Base-by-base conservation (phyloP, 2,113 vertebrate species). In the Microcebus murinus region DNA sequence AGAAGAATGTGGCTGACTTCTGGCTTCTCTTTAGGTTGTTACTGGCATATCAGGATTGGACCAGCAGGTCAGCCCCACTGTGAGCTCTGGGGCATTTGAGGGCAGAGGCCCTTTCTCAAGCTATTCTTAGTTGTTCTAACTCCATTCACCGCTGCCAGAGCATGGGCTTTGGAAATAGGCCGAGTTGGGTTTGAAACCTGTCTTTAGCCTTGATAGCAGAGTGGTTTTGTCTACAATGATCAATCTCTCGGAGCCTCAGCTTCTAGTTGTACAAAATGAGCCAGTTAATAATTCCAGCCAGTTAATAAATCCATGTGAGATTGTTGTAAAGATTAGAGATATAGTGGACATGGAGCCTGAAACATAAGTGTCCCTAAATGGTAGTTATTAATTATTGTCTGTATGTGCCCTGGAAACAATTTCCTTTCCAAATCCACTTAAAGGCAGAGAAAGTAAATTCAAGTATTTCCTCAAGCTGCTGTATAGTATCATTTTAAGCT, bases 391-490 rank as follows among this genome's bases (percentile, higher is more conserved):
- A 61, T 18, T n/a, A 48, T 87, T 67, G 70, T 73, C 52, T 85
- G 10, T 81, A 25, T 55, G 65, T 81, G 57, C 2, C 36, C 91
- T 31, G 2, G 67, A 88, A 91, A 79, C 12, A 18, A 93, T 93
- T 96, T 80, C 65, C 67, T 95, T 96, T 82, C 74, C 20, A 95
- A 88, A 88, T 71, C 63, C 48, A 92, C 36, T 36, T 73, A 55
- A 85, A 79, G 29, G 34, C 14, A 29, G 52, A 52, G 29, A 55
- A 67, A 93, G 45, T 36, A 50, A 84, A 90, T 55, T 90, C 65
- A 80, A 67, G 59, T 48, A 50, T 57, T 85, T 90, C 80, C 76
- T 94, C n/a, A 31, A 88, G 65, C 2, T 34, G 36, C 45, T 57
- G 13, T 1, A 34, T 27, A 65, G 34, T 57, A 81, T 87, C 59